Conservation (phyloP, 2,888 invertebrate genomes). For the Anagyrus pseudococci region DNA sequence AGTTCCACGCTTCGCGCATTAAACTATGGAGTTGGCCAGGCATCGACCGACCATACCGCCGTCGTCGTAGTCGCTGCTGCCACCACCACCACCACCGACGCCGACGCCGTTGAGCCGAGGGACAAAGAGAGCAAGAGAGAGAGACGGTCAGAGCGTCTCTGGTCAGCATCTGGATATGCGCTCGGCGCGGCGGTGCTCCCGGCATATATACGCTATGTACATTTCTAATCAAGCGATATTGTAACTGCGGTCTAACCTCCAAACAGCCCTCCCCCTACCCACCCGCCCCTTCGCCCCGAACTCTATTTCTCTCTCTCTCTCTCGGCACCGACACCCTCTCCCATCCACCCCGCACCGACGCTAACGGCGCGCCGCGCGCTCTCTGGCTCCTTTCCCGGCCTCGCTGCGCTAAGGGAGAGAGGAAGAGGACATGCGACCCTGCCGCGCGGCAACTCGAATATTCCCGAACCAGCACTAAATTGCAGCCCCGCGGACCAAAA, state of each 20-base stretch:
- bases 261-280: slow-evolving; percentile 55
- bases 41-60: slow-evolving; percentile 53
- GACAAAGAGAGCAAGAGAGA: slow-evolving; percentile 8
- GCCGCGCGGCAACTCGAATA: slow-evolving; percentile 45
- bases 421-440: too few relatives aligned
- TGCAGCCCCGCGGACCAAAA: slow-evolving; percentile 46
- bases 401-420: too few relatives aligned
- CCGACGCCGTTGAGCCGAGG: slow-evolving; percentile 12
- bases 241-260: slow-evolving; percentile 63
- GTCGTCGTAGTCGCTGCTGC: slow-evolving; percentile 7
- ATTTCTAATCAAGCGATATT: slow-evolving; percentile 64
- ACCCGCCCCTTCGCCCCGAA: slow-evolving; percentile 18
- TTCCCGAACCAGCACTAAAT: slow-evolving; percentile 53
- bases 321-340: slow-evolving; percentile 21
- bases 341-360: slow-evolving; percentile 23
- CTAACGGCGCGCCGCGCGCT: too few relatives aligned
- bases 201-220: slow-evolving; percentile 60
- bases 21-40: slow-evolving; percentile 60
- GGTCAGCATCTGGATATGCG: slow-evolving; percentile 57
- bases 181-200: slow-evolving; percentile 42
- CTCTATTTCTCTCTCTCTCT: slow-evolving; percentile 20
- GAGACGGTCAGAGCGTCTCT: slow-evolving; percentile 41
- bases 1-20: slow-evolving; percentile 59
- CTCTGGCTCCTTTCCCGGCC: too few relatives aligned
- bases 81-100: slow-evolving; percentile 10